Evolutionary conservation across 2,113 vertebrate genomes (phyloP), one percentile per base, ranked within the genome.

Genomic region (Sinocyclocheilus maitianheensis): DNA sequence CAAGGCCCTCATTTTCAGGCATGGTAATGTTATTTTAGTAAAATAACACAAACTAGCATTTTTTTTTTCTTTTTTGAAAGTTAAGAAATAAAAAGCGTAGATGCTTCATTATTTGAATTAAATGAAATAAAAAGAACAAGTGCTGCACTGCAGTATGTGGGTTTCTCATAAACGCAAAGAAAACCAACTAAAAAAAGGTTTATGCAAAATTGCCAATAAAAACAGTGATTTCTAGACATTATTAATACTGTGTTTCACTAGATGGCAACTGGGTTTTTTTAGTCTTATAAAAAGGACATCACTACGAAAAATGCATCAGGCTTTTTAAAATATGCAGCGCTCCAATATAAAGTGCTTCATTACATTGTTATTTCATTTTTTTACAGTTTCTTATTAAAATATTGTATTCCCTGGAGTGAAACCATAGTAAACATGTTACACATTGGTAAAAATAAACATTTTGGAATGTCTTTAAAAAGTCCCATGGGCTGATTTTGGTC

Each of bases 391-490:
- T 93, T 95, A 95, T 94, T 96, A 95, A 95, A 95, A 96, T 95
- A 95, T 92, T 34, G 92, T 95, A 94, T 94, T 95, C 94, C 94
- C 95, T 95, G 93, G 94, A 95, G 94, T 95, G 92, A 95, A 95
- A 94, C 93, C 93, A 94, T 93, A 94, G 95, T 95, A 95, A 95
- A 95, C 94, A 95, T 94, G 94, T 95, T 93, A 95, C 94, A 95
- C 95, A 92, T 93, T 92, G 93, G 93, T 94, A 95, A 95, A 95
- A 96, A 95, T 94, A 94, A 94, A 94, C 93, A 89, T 98, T 91
- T 95, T 98, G 97, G 97, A 99, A 99, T 99, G 97, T 99, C 96
- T 98, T 95, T 95, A 92, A 92, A 91, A 96, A 96, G 96, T 96
- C 96, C 97, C 96, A 93, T 93, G 92, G 95, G 93, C 94, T 95